Percentiles rank a stretch among this genome's conserved stretches.
phyloP scores from a whole-genome alignment of 2,113 vertebrate species.

The Pedetes capensis region DNA sequence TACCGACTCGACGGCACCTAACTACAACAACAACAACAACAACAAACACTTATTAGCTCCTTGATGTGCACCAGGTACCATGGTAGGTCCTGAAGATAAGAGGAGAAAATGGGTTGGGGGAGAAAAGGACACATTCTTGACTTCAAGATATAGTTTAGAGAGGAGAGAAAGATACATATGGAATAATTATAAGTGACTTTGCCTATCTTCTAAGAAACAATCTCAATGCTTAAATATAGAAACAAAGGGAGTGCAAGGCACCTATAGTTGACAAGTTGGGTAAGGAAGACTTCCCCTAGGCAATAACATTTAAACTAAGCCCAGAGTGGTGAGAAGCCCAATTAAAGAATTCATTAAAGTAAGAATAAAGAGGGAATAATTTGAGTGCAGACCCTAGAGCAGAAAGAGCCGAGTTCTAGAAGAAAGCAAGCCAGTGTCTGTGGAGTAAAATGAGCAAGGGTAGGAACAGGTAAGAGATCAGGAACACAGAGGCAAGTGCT shows the following conservation, averaged over 20 bases:
- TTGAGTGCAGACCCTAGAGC: background rate
- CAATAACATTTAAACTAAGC: background rate
- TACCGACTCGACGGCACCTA: too few relatives aligned
- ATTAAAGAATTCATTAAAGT: background rate
- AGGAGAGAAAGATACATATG: background rate
- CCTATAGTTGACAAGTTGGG: background rate
- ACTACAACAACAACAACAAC: too few relatives aligned
- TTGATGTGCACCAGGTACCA: background rate
- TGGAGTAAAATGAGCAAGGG: background rate
- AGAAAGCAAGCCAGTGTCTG: background rate
- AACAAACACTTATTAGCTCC: background rate
- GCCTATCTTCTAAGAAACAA: background rate
- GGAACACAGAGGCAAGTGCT: background rate
- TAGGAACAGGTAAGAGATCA: accelerated
- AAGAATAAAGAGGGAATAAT: background rate
- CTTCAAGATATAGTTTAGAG: background rate
- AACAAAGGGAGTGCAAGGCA: background rate
- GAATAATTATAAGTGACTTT: background rate
- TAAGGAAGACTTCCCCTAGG: background rate
- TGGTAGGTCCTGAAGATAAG: background rate
- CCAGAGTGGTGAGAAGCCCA: background rate
- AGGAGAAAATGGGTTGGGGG: accelerated
- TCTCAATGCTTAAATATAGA: background rate
- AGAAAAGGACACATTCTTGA: background rate
- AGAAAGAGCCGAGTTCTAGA: background rate